Base-by-base conservation (phyloP, 2,113 vertebrate species). In the Orcinus orca region DNA sequence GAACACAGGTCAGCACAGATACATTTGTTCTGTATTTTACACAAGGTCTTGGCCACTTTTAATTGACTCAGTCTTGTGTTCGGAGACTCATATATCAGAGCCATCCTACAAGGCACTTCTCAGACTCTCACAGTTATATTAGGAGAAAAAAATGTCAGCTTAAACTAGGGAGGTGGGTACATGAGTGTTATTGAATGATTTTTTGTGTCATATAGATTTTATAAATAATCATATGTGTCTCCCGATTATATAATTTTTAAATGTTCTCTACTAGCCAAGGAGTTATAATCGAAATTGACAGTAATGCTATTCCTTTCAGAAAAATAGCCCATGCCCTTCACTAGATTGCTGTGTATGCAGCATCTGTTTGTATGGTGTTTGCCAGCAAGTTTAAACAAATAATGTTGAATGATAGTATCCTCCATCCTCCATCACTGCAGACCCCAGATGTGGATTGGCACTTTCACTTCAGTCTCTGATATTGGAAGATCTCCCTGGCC, bases 341-440 rank as follows among this genome's bases (percentile, higher is more conserved):
- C 47, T 76, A 36, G 33, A 12, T 70, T 36, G 55, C n/a, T 94
- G 17, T 44, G 13, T 62, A 20, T 29, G 36, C 7, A 84, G 38
- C 60, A 65, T 84, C 12, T 68, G 2, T 87, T 95, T 84, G 3
- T 38, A 17, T 13, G 26, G 6, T 33, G 2, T 58, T 96, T 92
- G 26, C 23, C 65, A 95, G 23, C 20, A 91, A 77, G 41, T 62
- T 60, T 88, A 77, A 76, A 70, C 0, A 6, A 74, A 38, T 71
- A 77, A 91, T 81, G 65, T 15, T 76, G 65, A 96, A 88, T 88
- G 83, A 93, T 73, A 71, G 76, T 76, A 95, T 65, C 25, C 33
- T 38, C 3, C 1, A 29, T 62, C 41, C 47, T 84, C 33, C 71
- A 41, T 63, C 6, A 71, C 29, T 91, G 58, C 1, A 70, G 31